A percentile compares a stretch with the other conserved stretches of the same genome.
Evolutionary conservation across 2,888 invertebrate genomes (phyloP).

Genomic region (Perizoma affinitatum): DNA sequence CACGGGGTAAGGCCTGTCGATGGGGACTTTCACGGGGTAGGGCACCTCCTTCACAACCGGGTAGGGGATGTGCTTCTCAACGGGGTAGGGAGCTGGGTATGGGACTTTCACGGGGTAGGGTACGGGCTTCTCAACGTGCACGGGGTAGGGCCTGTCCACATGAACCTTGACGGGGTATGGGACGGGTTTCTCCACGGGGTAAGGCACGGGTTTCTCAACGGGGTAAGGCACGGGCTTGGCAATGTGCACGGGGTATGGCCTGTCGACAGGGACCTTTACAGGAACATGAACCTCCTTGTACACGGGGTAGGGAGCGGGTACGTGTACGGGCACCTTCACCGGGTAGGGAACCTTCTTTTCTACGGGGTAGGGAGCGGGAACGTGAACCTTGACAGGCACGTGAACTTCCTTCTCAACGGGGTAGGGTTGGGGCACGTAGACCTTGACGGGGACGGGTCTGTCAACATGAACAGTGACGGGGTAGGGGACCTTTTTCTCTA

Average conservation of each 20-base stretch:
- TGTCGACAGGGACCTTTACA: conserved; percentile 87
- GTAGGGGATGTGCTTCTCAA: conserved; percentile 85
- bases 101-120: conserved; percentile 86
- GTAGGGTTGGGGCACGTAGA: conserved; percentile 84
- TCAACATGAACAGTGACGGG: conserved; percentile 81
- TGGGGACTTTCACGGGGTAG: conserved; percentile 86
- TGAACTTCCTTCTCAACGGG: conserved; percentile 86
- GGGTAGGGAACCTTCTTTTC: conserved; percentile 87
- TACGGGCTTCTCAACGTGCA: conserved; percentile 73
- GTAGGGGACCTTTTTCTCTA: conserved; percentile 84
- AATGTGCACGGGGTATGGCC: conserved; percentile 86
- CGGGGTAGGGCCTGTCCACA: conserved; percentile 82
- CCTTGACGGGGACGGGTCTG: conserved; percentile 79
- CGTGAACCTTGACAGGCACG: conserved; percentile 87
- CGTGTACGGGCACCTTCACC: conserved; percentile 85
- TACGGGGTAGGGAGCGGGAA: conserved; percentile 88
- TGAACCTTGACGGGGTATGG: conserved; percentile 86
- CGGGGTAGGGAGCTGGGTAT: conserved; percentile 86
- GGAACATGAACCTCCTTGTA: conserved; percentile 83
- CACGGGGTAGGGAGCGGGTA: conserved; percentile 86
- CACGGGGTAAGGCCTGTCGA: conserved; percentile 86
- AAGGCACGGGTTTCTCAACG: conserved; percentile 84
- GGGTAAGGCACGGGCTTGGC: conserved; percentile 86
- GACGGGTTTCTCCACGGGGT: conserved; percentile 67
- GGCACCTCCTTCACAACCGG: conserved; percentile 87